Conservation (phyloP, 2,113 vertebrate genomes). For the Elachura formosa region DNA sequence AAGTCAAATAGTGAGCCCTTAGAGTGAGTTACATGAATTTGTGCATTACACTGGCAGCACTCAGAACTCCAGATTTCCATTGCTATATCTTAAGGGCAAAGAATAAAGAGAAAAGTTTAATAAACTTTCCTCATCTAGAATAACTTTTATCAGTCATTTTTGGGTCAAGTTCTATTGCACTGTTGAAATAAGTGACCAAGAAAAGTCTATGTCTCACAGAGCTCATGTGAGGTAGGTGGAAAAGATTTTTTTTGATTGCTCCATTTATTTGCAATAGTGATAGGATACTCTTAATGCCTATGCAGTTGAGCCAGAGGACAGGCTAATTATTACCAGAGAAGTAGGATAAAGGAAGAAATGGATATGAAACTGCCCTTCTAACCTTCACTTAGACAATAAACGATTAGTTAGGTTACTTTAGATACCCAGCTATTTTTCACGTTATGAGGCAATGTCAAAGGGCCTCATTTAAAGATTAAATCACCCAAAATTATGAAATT, state of each 20-base stretch:
- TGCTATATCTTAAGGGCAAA: background rate
- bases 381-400: background rate
- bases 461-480: background rate
- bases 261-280: background rate
- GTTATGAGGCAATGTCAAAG: background rate
- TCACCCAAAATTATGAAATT: background rate
- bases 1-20: background rate
- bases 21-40: background rate
- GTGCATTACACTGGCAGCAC: background rate
- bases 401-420: background rate
- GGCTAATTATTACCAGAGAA: background rate
- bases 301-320: conserved; percentile 7
- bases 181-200: background rate
- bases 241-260: background rate
- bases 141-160: background rate
- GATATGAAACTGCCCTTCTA: background rate
- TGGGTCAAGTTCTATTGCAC: background rate
- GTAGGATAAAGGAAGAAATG: background rate
- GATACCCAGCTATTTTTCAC: background rate
- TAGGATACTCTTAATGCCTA: background rate
- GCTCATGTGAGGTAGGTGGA: background rate
- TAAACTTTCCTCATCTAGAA: background rate
- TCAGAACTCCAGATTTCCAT: background rate
- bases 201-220: background rate
- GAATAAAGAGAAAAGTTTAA: background rate